phyloP scores from a whole-genome alignment of 2,113 vertebrate species.

The Steatornis caripensis region DNA sequence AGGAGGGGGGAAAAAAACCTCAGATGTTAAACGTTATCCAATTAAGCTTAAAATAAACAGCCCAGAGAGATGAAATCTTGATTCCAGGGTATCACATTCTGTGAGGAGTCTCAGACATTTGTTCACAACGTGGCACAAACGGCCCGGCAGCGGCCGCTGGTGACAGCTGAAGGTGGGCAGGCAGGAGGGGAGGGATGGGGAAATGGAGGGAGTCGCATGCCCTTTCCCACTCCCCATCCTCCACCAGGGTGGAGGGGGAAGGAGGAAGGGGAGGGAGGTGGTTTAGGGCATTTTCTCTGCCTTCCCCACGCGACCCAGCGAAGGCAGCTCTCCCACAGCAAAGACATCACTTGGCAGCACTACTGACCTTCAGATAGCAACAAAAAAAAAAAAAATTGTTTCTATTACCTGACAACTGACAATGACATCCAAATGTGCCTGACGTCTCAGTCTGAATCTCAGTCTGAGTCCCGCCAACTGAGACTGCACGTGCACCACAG shows the following conservation, averaged over 20 bases:
- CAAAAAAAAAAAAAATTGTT: slow-evolving; percentile 52
- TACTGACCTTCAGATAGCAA: slow-evolving; percentile 68
- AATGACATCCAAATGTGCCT: slow-evolving; percentile 82
- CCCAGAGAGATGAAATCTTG: slow-evolving; percentile 56
- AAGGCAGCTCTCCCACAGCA: slow-evolving; percentile 52
- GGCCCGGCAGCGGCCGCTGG: not conserved
- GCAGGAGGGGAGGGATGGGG: not conserved
- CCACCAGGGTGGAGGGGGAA: not conserved
- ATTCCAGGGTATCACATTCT: slow-evolving; percentile 24
- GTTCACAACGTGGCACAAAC: not conserved
- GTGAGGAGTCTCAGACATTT: slow-evolving; percentile 48
- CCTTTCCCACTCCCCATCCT: not conserved
- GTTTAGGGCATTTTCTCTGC: not conserved
- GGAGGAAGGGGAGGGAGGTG: not conserved
- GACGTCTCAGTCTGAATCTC: slow-evolving; percentile 80
- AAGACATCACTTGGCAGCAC: slow-evolving; percentile 57
- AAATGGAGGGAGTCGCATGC: not conserved
- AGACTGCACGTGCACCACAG: slow-evolving; percentile 76
- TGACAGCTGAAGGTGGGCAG: not conserved
- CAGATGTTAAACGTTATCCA: slow-evolving; percentile 74
- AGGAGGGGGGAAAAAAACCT: not conserved
- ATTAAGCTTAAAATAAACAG: slow-evolving; percentile 70
- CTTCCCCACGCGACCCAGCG: slow-evolving; percentile 7
- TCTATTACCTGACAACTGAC: slow-evolving; percentile 84
- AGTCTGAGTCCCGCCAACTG: slow-evolving; percentile 80